These are phyloP conservation scores for Aradophagus sp. DNA, from an alignment of 1,140 invertebrate species.

Conservation along the genomic window DNA sequence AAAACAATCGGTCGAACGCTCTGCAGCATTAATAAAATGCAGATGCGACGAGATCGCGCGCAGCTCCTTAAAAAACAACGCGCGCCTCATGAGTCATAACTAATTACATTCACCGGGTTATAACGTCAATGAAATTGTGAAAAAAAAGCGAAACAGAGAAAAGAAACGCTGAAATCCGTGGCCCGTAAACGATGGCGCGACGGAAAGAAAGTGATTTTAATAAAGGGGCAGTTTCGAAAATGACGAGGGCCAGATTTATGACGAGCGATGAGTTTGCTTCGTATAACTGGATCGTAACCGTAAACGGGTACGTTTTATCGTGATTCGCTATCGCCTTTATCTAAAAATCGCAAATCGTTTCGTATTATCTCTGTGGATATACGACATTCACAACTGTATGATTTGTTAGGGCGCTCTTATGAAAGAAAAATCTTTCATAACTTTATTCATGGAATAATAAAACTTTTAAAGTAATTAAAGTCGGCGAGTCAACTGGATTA, in stretches of 20 bases:
- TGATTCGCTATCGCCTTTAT: conserved; percentile 48
- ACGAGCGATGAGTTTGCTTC: conserved; percentile 48
- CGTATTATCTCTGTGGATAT: conserved; percentile 28
- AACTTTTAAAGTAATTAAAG: too few species aligned
- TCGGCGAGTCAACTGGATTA: too few species aligned
- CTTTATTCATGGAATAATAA: too few species aligned
- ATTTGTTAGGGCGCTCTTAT: too few species aligned
- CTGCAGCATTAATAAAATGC: conserved; percentile 52
- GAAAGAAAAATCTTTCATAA: too few species aligned
- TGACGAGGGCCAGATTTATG: conserved; percentile 57
- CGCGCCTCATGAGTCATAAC: conserved; percentile 44
- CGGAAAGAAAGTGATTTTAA: conserved; percentile 53
- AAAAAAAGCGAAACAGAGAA: conserved; percentile 4
- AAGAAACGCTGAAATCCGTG: conserved; percentile 31
- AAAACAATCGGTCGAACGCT: conserved; percentile 44
- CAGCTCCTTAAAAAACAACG: conserved; percentile 39
- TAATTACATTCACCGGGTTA: conserved; percentile 45
- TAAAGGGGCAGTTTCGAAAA: conserved; percentile 52
- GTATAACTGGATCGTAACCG: conserved; percentile 56
- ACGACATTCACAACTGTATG: conserved; percentile 7
- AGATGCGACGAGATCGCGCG: conserved; percentile 25
- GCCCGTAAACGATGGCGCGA: conserved; percentile 30
- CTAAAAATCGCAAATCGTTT: conserved; percentile 52
- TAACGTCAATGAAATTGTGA: conserved; percentile 40
- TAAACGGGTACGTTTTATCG: conserved; percentile 57